Base-by-base conservation (phyloP, 2,888 invertebrate species). In the Campoletis raptor region DNA sequence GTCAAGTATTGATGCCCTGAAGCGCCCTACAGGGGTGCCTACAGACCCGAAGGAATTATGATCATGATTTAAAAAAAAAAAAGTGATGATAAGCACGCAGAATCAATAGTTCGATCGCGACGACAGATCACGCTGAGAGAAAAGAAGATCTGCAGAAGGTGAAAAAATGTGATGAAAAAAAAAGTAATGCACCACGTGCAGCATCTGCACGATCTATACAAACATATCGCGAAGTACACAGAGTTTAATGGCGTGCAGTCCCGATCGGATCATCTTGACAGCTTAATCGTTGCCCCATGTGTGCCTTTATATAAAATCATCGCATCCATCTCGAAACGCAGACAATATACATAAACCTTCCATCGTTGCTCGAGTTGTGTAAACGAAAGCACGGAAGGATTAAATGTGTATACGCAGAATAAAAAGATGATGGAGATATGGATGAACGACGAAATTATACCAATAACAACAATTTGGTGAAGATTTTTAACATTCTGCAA, bases 201-300 rank as follows among this genome's bases (percentile, higher is more conserved):
- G 40, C 81, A 81, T 74, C 74, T 74, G 69, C 67, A 69, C 81
- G 57, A 72, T 85, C 77, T 76, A 52, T 73, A 66, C 76, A 76
- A 76, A 76, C 64, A 64, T 64, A 64, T 42, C 42, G 30, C 21
- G 24, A 8, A 57, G 42, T 61, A 69, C 21, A 69, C 69, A 67
- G 52, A 40, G 57, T 52, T 74, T 57, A 77, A 86, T 85, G 85
- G 83, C 84, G 84, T 87, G 87, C 85, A 81, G 87, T 77, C 83
- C 52, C 72, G 86, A 88, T 87, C 86, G 85, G 79, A 57, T 67
- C 84, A 86, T 86, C 87, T 83, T 88, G 88, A 88, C 88, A 85
- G 85, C 87, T 88, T 88, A 88, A 88, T 88, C 87, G 87, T 73
- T 61, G 61, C 70, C 79, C 73, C 64, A 66, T 54, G 67, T 76